Conservation (phyloP, 2,113 vertebrate species). For the Proteles cristata region DNA sequence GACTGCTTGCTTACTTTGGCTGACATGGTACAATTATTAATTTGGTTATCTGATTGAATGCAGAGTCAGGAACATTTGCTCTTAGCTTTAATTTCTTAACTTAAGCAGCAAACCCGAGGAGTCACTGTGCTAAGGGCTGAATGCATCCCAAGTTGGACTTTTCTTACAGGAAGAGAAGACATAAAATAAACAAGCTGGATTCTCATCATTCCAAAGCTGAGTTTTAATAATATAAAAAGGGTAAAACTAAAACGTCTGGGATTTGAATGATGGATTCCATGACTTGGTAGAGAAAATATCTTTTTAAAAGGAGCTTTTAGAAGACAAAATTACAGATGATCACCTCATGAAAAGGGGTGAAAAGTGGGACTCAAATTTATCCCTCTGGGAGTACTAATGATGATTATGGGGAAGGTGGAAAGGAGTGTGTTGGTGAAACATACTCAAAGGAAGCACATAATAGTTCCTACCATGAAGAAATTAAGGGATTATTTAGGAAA, state of each 20-base stretch:
- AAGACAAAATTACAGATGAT: slow-evolving; percentile 56
- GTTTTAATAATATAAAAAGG: slow-evolving; percentile 60
- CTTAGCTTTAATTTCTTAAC: slow-evolving; percentile 72
- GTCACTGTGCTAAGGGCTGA: background rate
- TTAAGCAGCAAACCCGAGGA: slow-evolving; percentile 61
- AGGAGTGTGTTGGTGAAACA: background rate
- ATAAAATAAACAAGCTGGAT: slow-evolving; percentile 68
- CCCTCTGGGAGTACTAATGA: background rate
- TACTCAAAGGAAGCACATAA: background rate
- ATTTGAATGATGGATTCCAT: slow-evolving; percentile 15
- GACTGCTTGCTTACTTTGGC: slow-evolving; percentile 72
- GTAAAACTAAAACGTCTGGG: slow-evolving; percentile 51
- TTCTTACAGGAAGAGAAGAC: slow-evolving; percentile 60
- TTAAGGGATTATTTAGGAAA: slow-evolving; percentile 40
- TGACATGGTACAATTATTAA: slow-evolving; percentile 66
- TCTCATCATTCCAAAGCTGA: slow-evolving; percentile 65
- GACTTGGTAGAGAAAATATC: background rate
- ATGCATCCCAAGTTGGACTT: slow-evolving; percentile 46
- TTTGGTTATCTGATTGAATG: slow-evolving; percentile 76
- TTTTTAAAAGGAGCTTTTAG: background rate
- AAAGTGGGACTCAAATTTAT: background rate
- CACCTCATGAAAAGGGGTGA: slow-evolving; percentile 8
- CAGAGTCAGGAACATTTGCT: slow-evolving; percentile 72
- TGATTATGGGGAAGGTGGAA: background rate
- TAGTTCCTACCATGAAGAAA: slow-evolving; percentile 14